A percentile compares a stretch with the other conserved stretches of the same genome.
phyloP scores from a whole-genome alignment of 2,113 vertebrate genomes.

The Promerops cafer region DNA sequence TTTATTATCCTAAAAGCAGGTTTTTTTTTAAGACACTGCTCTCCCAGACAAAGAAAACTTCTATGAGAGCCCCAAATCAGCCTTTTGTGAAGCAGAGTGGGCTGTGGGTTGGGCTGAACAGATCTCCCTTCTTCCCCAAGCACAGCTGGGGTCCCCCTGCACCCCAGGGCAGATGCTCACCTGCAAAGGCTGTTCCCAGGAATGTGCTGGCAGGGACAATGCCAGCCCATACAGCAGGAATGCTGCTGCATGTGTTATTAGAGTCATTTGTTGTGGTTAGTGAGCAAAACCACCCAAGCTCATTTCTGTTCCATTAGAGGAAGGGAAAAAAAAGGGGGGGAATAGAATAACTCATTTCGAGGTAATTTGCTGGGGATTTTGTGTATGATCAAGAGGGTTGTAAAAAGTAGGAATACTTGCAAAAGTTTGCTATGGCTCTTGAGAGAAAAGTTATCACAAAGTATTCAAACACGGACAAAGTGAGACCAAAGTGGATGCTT shows the following conservation, averaged over 20 bases:
- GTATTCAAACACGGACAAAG: not conserved
- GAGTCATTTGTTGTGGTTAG: not conserved
- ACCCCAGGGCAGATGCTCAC: not conserved
- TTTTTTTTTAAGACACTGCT: not conserved
- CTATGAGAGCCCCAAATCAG: not conserved
- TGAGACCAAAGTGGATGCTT: not conserved
- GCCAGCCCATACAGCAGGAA: not conserved
- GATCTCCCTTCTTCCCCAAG: not conserved
- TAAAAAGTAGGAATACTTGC: not conserved
- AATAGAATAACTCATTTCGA: not conserved
- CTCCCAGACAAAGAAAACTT: not conserved
- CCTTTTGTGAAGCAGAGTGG: not conserved
- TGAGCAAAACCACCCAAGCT: not conserved
- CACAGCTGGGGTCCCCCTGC: not conserved
- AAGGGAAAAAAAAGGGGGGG: fast-evolving
- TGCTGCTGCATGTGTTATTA: fast-evolving
- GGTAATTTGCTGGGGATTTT: not conserved
- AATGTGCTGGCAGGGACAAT: not conserved
- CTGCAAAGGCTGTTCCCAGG: not conserved
- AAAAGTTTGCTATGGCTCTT: not conserved
- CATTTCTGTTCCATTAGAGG: not conserved
- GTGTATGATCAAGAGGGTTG: not conserved
- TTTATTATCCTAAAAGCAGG: not conserved
- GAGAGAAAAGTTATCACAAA: not conserved
- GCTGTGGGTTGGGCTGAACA: not conserved